phyloP scores from a whole-genome alignment of 2,113 vertebrate genomes.

The Laticauda laticaudata region DNA sequence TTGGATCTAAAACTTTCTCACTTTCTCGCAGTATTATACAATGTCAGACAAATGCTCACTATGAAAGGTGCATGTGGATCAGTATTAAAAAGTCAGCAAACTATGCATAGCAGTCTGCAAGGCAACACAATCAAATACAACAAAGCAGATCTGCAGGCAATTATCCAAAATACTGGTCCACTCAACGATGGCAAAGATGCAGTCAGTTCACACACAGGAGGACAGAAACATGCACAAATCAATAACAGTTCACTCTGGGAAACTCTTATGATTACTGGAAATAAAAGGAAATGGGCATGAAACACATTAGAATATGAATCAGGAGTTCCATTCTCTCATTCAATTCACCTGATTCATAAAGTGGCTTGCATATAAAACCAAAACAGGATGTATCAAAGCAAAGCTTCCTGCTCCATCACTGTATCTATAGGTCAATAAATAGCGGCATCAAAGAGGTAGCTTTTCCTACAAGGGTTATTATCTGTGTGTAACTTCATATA shows the following conservation, averaged over 20 bases:
- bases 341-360: conserved; percentile 50
- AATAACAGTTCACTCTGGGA: conserved; percentile 64
- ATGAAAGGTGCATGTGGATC: conserved; percentile 26
- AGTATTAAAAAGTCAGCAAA: conserved; percentile 47
- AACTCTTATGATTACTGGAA: conserved; percentile 50
- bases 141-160: conserved; percentile 58
- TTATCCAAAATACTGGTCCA: conserved; percentile 74
- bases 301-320: conserved; percentile 59
- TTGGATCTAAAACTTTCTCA: neutral
- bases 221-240: conserved; percentile 59
- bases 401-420: conserved; percentile 40
- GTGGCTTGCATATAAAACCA: conserved; percentile 23
- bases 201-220: conserved; percentile 64
- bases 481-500: neutral
- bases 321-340: conserved; percentile 3
- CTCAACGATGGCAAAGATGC: conserved; percentile 69
- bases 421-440: conserved; percentile 8
- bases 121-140: neutral
- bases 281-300: conserved; percentile 52
- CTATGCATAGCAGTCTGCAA: conserved; percentile 50
- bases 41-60: conserved; percentile 1
- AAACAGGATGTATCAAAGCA: conserved; percentile 40
- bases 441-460: neutral
- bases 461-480: neutral
- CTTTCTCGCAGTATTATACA: neutral